These are phyloP conservation scores for Alcis repandata DNA, from an alignment of 2,888 invertebrate species.

Conservation along the genomic window DNA sequence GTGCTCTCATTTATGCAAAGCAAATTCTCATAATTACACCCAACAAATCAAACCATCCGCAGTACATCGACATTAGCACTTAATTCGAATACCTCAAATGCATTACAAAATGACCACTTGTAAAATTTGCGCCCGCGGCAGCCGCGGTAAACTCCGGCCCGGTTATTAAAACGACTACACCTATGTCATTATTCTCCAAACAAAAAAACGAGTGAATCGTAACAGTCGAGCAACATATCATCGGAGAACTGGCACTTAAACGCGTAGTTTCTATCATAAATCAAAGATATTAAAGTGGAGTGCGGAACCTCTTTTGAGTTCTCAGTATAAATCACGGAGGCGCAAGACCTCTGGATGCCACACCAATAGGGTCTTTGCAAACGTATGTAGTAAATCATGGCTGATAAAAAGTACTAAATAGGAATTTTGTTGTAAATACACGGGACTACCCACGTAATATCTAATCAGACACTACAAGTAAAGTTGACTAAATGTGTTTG, in stretches of 20 bases:
- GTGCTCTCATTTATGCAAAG: slow-evolving; percentile 15
- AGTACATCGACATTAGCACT: slow-evolving; percentile 56
- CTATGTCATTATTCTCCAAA: slow-evolving; percentile 83
- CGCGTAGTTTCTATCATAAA: slow-evolving; percentile 85
- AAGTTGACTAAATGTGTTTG: too few relatives aligned
- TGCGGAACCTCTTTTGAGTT: slow-evolving; percentile 86
- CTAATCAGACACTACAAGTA: too few relatives aligned
- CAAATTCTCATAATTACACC: slow-evolving; percentile 21
- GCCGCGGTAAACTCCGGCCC: slow-evolving; percentile 62
- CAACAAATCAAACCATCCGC: slow-evolving; percentile 45
- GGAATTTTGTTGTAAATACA: neutral
- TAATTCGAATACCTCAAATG: slow-evolving; percentile 63
- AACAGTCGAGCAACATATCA: slow-evolving; percentile 83
- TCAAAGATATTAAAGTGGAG: slow-evolving; percentile 86
- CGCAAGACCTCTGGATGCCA: slow-evolving; percentile 77
- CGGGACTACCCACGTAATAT: too few relatives aligned
- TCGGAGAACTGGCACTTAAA: slow-evolving; percentile 82
- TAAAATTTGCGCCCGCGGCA: slow-evolving; percentile 75
- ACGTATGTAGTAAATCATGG: slow-evolving; percentile 72
- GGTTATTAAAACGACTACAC: slow-evolving; percentile 82
- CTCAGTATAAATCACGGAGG: slow-evolving; percentile 84
- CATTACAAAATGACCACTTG: slow-evolving; percentile 73
- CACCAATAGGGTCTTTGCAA: slow-evolving; percentile 79
- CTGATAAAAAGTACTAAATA: slow-evolving; percentile 62
- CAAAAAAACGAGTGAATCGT: slow-evolving; percentile 80